These are phyloP conservation scores for Peromyscus leucopus DNA, from an alignment of 2,113 vertebrate species.

Conservation along the genomic window DNA sequence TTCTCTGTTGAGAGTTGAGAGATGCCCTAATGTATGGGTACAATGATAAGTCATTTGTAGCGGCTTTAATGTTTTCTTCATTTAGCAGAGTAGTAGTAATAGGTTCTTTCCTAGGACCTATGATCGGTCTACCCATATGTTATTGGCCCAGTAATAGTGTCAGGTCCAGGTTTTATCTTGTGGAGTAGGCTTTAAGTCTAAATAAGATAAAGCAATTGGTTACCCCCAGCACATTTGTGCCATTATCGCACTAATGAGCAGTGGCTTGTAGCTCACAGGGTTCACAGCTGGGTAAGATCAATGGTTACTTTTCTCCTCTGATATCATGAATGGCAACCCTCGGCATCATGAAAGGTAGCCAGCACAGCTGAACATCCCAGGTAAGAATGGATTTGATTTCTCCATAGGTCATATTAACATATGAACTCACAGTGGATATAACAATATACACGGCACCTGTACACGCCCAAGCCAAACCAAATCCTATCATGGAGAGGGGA, in stretches of 20 bases:
- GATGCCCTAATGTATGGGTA: background rate
- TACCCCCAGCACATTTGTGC: background rate
- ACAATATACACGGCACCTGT: background rate
- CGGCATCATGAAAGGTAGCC: background rate
- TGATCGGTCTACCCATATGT: background rate
- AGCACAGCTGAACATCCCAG: background rate
- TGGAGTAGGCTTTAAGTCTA: background rate
- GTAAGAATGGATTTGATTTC: background rate
- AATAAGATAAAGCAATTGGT: background rate
- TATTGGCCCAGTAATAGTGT: background rate
- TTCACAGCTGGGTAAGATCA: background rate
- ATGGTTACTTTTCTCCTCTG: background rate
- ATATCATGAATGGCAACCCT: background rate
- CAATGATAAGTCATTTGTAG: background rate
- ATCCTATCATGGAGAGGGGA: background rate
- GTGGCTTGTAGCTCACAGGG: background rate
- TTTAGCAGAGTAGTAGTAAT: background rate
- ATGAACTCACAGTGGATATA: background rate
- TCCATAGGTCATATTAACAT: background rate
- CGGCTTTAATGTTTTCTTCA: background rate
- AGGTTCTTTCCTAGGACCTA: background rate
- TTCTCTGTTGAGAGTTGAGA: background rate
- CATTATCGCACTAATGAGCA: background rate
- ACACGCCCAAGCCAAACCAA: background rate
- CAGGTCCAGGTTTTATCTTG: background rate